Percentiles rank a stretch among this genome's conserved stretches.
Evolutionary conservation across 2,888 invertebrate species (phyloP).

Genomic region (Dryadula phaetusa): DNA sequence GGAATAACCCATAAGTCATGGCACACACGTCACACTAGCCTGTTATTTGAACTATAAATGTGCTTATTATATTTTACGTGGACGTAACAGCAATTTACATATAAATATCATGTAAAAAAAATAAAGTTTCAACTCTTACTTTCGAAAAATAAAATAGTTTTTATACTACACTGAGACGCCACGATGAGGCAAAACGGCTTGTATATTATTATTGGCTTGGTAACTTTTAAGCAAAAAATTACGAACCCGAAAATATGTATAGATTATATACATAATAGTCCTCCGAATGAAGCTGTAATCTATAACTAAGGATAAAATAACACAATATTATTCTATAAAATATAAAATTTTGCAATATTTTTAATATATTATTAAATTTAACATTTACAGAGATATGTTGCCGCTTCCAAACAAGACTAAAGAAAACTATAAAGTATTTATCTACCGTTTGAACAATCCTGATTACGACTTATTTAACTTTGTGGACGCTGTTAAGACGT

Average conservation of each 20-base stretch:
- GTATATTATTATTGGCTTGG: too few species aligned
- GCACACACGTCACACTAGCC: background rate
- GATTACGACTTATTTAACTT: slow-evolving; percentile 87
- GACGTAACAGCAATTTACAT: background rate
- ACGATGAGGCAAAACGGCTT: background rate
- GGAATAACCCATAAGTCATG: background rate
- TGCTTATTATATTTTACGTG: background rate
- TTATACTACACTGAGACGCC: background rate
- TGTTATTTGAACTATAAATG: background rate
- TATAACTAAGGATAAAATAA: too few species aligned
- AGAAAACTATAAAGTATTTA: slow-evolving; percentile 87
- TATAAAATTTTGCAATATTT: background rate
- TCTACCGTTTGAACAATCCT: slow-evolving; percentile 86
- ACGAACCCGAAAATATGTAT: too few species aligned
- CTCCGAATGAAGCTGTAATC: too few species aligned
- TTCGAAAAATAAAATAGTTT: slow-evolving; percentile 3
- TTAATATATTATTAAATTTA: background rate
- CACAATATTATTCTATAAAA: background rate
- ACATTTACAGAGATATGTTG: slow-evolving; percentile 85
- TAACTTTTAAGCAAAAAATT: too few species aligned
- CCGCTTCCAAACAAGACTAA: slow-evolving; percentile 87
- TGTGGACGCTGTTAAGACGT: slow-evolving; percentile 87
- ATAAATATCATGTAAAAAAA: background rate
- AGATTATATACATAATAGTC: too few species aligned
- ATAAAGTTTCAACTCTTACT: background rate